Base-by-base conservation (phyloP, 2,113 vertebrate genomes). In the Colius striatus region DNA sequence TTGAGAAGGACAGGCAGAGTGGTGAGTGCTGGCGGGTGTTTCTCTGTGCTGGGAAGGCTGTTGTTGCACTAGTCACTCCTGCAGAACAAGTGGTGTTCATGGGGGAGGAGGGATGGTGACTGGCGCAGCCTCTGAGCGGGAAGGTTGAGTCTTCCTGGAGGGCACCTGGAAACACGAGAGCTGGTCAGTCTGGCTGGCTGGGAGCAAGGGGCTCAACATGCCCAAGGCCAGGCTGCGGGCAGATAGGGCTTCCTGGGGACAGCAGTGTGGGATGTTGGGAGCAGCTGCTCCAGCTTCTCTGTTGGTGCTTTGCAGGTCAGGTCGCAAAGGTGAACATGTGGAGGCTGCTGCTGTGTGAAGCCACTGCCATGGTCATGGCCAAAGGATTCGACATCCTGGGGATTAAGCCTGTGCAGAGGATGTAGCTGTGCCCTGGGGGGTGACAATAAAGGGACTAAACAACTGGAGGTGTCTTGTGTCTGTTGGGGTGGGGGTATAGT, bases 271-370 rank as follows among this genome's bases (percentile, higher is more conserved):
- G 26, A 19, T 68, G 60, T 58, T 58, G 43, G 50, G 41, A 94
- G 86, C 66, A 65, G 58, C 41, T 51, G 23, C 32, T 89, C 48
- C 50, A 87, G 18, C 50, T 93, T 50, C 50, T 62, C 2, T 4
- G 2, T 48, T 54, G 77, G 2, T 94, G 45, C 61, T 92, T 86
- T 95, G 16, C 97, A 99, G 99, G 99, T 78, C 97, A 99, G 91
- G 98, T 99, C 5, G 34, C 99, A 34, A 99, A 99, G 95, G 98
- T 99, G 87, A 99, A 99, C 97, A 99, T 99, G 99, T 98, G 98
- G 98, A 98, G 99, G 74, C 98, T 99, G 98, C 97, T 99, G 95
- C 97, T 99, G 16, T 99, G 99, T 1, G 99, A 99, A 36, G 99
- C 99, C 53, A 98, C 98, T 0, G 99, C 99, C 15, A 92, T 96